Evolutionary conservation across 2,797 vertebrate genomes (phyloP), one percentile per base, ranked within the genome.

Genomic region (Pagetopsis macropterus): DNA sequence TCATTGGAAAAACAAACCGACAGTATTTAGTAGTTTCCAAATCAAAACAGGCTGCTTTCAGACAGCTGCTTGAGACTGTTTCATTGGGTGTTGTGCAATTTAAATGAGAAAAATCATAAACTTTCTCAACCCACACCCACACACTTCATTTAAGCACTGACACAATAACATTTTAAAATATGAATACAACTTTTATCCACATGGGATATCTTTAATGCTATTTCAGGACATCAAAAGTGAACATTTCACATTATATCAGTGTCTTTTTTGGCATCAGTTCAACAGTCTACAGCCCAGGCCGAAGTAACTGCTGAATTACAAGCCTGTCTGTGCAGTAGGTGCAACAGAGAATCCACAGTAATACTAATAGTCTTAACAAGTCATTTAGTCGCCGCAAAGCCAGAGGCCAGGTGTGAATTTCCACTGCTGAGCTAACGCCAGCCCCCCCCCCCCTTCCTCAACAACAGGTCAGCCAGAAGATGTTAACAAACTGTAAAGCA

Each of bases 331-430:
- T 14, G 41, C 63, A 23, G 64, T 64, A 54, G 57, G 52, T 63
- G 81, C 63, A 57, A 84, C 87, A 80, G 75, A 90, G 77, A 57
- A 83, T 70, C 83, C 45, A 85, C 77, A 85, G 89, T 68, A 27
- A 27, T 5, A 57, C 65, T 70, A 72, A 82, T 82, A 79, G 70
- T 65, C 70, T 57, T 85, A 72, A 77, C 77, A 78, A 86, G 50
- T 88, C 78, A 74, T 88, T 81, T 68, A 60, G 5, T 72, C 2
- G 14, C 60, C 10, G 62, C 80, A 48, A 46, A 79, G 78, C 81
- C 75, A 68, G 59, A 81, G 61, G 63, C 80, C 77, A 90, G 91
- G 91, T 91, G 90, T 89, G 89, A 90, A 71, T 91, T 93, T 90
- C 86, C 92, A 91, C 72, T 69, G 86, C 54, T 68, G 70, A 79